phyloP scores from a whole-genome alignment of 2,797 vertebrate species.

The Micromesistius poutassou region DNA sequence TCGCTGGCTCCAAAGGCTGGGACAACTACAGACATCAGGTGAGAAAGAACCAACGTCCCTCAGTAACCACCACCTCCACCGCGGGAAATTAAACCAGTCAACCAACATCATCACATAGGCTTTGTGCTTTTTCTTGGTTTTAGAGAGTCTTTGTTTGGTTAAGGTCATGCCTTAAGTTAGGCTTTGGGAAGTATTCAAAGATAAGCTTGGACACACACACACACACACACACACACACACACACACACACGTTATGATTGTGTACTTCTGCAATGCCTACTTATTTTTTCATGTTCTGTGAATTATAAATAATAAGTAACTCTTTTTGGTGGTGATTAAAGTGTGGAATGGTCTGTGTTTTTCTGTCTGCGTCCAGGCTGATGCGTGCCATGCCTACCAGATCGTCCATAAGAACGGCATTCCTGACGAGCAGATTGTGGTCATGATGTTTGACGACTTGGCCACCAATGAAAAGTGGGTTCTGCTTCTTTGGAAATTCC shows the following conservation, averaged over 20 bases:
- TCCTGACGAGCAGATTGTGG: conserved; percentile 91
- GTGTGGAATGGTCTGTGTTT: not conserved
- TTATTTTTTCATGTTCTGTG: not conserved
- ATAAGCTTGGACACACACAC: too few species aligned
- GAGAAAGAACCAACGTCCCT: conserved; percentile 30
- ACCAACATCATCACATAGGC: too few species aligned
- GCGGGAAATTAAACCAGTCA: too few species aligned
- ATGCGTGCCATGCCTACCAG: conserved; percentile 94
- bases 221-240: too few species aligned
- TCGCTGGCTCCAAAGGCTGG: conserved; percentile 92
- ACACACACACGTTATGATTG: not conserved
- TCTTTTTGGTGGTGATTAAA: not conserved
- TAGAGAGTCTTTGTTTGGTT: too few species aligned
- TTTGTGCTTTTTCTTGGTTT: too few species aligned
- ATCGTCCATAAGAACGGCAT: conserved; percentile 92
- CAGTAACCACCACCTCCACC: too few species aligned
- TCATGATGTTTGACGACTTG: conserved; percentile 99
- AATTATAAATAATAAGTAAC: not conserved
- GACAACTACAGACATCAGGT: conserved; percentile 98
- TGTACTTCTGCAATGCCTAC: not conserved
- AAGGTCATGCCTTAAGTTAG: too few species aligned
- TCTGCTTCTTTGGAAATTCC: not conserved
- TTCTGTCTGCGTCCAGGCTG: conserved; percentile 76
- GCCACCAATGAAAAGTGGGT: conserved; percentile 85
- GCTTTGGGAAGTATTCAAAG: too few species aligned